Percentiles rank a stretch among this genome's conserved stretches.
These are phyloP conservation scores for Drosophila nigricruria DNA, from an alignment of 2,888 invertebrate genomes.

Conservation along the genomic window DNA sequence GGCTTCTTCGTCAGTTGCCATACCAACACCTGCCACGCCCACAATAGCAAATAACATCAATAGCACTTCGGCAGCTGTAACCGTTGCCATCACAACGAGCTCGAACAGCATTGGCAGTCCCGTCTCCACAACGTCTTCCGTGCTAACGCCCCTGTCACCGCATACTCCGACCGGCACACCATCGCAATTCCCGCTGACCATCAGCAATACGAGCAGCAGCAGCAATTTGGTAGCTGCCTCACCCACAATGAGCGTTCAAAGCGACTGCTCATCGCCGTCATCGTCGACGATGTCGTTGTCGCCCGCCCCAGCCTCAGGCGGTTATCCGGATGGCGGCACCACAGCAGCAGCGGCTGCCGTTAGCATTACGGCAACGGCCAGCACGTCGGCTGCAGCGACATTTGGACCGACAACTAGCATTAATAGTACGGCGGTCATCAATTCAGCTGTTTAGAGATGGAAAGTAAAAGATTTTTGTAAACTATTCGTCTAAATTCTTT, in stretches of 20 bases:
- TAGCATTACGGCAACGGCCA: slow-evolving; percentile 82
- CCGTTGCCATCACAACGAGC: slow-evolving; percentile 40
- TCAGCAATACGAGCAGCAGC: slow-evolving; percentile 69
- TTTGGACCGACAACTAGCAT: slow-evolving; percentile 78
- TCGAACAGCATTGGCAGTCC: slow-evolving; percentile 56
- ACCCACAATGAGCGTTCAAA: slow-evolving; percentile 83
- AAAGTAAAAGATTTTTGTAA: slow-evolving; percentile 32
- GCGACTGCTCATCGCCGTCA: slow-evolving; percentile 82
- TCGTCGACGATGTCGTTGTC: slow-evolving; percentile 83
- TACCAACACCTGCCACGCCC: slow-evolving; percentile 49
- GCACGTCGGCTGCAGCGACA: slow-evolving; percentile 74
- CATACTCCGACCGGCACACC: slow-evolving; percentile 79
- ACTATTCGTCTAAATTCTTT: slow-evolving; percentile 38
- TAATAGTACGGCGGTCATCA: slow-evolving; percentile 77
- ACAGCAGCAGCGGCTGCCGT: slow-evolving; percentile 73
- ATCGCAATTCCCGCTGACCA: slow-evolving; percentile 69
- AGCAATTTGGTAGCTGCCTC: slow-evolving; percentile 76
- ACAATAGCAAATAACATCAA: slow-evolving; percentile 41
- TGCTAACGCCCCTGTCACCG: slow-evolving; percentile 78
- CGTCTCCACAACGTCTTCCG: slow-evolving; percentile 54
- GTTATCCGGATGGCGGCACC: slow-evolving; percentile 68
- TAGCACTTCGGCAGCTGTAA: slow-evolving; percentile 23
- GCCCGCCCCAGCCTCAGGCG: slow-evolving; percentile 78
- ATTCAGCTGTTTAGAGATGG: slow-evolving; percentile 81
- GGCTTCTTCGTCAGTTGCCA: slow-evolving; percentile 20